A percentile compares a stretch with the other conserved stretches of the same genome.
Evolutionary conservation across 2,797 vertebrate species (phyloP).

Genomic region (Acanthurus leucopareius): DNA sequence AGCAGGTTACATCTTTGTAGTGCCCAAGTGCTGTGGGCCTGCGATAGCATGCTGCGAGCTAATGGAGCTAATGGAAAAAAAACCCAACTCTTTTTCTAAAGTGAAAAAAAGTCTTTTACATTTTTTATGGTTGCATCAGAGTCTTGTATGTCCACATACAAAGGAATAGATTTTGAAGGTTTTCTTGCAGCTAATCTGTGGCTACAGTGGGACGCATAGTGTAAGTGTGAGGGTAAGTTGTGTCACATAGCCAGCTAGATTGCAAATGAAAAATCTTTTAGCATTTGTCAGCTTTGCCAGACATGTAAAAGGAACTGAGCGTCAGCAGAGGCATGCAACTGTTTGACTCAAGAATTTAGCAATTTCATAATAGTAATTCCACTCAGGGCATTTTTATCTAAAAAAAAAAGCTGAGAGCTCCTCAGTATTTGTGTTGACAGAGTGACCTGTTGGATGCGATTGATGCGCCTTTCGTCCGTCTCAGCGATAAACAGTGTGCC

Average conservation of each 20-base stretch:
- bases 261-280: slow-evolving; percentile 20
- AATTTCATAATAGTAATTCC: background rate
- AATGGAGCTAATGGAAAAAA: slow-evolving; percentile 52
- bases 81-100: slow-evolving; percentile 8
- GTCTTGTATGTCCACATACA: background rate
- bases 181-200: slow-evolving; percentile 11
- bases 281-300: slow-evolving; percentile 2
- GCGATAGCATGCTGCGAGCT: slow-evolving; percentile 59
- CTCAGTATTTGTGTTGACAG: background rate
- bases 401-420: background rate
- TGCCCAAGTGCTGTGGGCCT: slow-evolving; percentile 52
- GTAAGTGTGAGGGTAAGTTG: slow-evolving; percentile 15
- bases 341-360: background rate
- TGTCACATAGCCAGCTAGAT: slow-evolving; percentile 30
- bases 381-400: background rate
- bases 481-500: slow-evolving; percentile 95
- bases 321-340: background rate
- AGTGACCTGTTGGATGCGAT: slow-evolving; percentile 95
- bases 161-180: background rate
- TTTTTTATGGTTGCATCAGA: background rate
- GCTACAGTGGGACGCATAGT: background rate
- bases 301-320: background rate
- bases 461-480: slow-evolving; percentile 96
- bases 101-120: slow-evolving; percentile 24
- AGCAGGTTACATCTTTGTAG: slow-evolving; percentile 58